Base-by-base conservation (phyloP, 2,888 invertebrate species). In the Tenodera sinensis region DNA sequence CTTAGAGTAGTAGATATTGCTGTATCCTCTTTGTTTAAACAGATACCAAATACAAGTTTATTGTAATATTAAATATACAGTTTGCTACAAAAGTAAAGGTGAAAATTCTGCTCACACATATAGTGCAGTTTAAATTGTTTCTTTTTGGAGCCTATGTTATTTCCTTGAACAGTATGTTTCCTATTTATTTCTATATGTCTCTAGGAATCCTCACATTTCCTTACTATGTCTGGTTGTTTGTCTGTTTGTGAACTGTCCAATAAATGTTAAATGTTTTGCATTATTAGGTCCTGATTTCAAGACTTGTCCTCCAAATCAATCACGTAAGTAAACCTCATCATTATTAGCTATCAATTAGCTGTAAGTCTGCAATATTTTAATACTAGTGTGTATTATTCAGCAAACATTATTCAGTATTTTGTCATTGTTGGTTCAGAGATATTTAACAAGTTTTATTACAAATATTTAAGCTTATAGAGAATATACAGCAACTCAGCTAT, bases 201-300 rank as follows among this genome's bases (percentile, higher is more conserved):
- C 1, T 83, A 28, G n/a, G 1, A 28, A 30, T 83, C 30, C 28
- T 83, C 15, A 83, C 28, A 83, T 28, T 28, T 27, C 30, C 83
- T 28, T 83, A 30, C n/a, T 83, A 30, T 83, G 28, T 83, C n/a
- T 83, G 30, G 7, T 81, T 84, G 84, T 85, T 82, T 71, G 27
- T 85, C 9, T 88, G 88, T 84, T 8, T 88, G 88, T 88, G 83
- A 83, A 85, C 15, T 20, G 85, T 85, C 83, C 87, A 93, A 93
- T 93, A 93, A 92, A 93, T 92, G 90, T 88, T 82, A 88, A 87
- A 87, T 90, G 90, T 90, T 90, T 89, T 89, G 83, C 83, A 85
- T 90, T 90, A 84, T 90, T 91, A 95, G 95, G 95, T 95, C 95
- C 95, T 91, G 94, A 95, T 93, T 93, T 94, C 93, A 93, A 94